These are phyloP conservation scores for Agapornis roseicollis DNA, from an alignment of 2,113 vertebrate genomes.

Conservation along the genomic window DNA sequence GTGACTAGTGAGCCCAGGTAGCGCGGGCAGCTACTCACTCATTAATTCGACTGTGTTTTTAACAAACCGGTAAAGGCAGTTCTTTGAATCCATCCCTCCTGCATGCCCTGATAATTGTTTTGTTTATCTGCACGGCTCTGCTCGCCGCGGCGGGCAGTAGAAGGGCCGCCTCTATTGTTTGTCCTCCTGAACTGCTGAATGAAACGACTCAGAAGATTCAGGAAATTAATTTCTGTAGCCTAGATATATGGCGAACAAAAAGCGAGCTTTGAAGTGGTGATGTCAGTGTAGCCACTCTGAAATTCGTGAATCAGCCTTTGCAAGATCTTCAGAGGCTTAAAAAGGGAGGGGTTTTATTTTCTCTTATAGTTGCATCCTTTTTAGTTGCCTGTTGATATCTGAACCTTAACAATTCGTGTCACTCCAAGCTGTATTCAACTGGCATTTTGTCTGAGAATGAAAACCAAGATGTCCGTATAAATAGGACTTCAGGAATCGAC, in stretches of 20 bases:
- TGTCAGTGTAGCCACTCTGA: constrained; percentile 21
- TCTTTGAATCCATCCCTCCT: constrained; percentile 33
- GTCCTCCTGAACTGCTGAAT: constrained; percentile 44
- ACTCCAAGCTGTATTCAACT: neutral
- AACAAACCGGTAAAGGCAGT: neutral
- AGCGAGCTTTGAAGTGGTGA: constrained; percentile 40
- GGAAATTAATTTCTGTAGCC: constrained; percentile 65
- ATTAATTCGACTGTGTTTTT: constrained; percentile 18
- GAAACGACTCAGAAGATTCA: constrained; percentile 52
- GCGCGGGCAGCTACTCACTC: neutral
- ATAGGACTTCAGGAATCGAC: neutral
- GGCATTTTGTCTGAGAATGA: constrained; percentile 25
- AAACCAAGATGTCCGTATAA: neutral
- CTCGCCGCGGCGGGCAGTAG: neutral
- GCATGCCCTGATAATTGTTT: constrained; percentile 28
- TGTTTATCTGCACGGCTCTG: constrained; percentile 42
- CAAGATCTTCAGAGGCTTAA: constrained; percentile 6
- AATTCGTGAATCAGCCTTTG: neutral
- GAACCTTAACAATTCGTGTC: constrained; percentile 37
- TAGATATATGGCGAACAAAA: neutral
- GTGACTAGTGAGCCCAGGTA: neutral
- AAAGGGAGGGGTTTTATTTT: neutral
- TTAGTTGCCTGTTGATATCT: constrained; percentile 27
- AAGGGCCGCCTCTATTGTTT: constrained; percentile 21
- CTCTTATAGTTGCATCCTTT: neutral